These are phyloP conservation scores for Epirrita christyi DNA, from an alignment of 2,888 invertebrate species.

Conservation along the genomic window DNA sequence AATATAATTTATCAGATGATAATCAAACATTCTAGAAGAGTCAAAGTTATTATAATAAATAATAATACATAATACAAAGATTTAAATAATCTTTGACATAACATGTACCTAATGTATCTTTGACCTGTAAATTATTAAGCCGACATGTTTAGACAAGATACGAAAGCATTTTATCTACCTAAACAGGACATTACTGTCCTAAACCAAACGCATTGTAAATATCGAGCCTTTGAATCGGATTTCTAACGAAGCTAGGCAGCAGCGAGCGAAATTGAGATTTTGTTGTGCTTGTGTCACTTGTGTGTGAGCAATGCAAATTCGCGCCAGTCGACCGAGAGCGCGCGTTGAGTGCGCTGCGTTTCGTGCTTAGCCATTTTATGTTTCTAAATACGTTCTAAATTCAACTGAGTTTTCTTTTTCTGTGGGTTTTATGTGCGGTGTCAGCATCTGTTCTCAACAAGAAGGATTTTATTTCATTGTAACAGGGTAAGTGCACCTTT, in stretches of 20 bases:
- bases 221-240: not conserved
- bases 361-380: constrained; percentile 27
- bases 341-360: constrained; percentile 41
- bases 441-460: constrained; percentile 29
- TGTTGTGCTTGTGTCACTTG: no score
- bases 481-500: constrained; percentile 26
- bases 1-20: no score
- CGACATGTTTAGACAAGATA: no score
- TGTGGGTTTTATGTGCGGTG: constrained; percentile 39
- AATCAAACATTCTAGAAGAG: no score
- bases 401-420: constrained; percentile 30
- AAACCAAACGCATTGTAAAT: constrained; percentile 2
- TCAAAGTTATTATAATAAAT: no score
- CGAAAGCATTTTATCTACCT: not conserved
- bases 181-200: not conserved
- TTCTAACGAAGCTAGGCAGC: constrained; percentile 3
- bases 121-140: no score
- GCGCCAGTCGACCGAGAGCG: constrained; percentile 43
- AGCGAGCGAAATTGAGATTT: not conserved
- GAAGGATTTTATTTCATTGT: constrained; percentile 29
- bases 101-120: no score
- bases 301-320: no score
- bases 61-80: no score
- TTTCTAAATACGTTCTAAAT: constrained; percentile 32
- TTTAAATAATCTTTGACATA: no score